Evolutionary conservation across 2,888 invertebrate genomes (phyloP), one percentile per base, ranked within the genome.

Genomic region (Sialis lutaria): DNA sequence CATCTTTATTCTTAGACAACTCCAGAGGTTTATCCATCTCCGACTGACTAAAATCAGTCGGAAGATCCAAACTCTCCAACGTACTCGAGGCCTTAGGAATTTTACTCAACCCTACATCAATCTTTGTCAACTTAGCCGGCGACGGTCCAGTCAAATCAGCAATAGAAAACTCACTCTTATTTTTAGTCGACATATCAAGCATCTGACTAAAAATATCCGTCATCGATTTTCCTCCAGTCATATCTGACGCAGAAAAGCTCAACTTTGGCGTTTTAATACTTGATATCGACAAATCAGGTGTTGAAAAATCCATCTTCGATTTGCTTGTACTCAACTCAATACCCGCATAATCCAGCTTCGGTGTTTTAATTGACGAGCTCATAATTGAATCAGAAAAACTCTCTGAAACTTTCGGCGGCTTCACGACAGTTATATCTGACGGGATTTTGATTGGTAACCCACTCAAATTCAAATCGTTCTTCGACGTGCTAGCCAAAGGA

Each of bases 81-180:
- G 69, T 63, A 10, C 65, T 63, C 9, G 70, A 64, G 2, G 22
- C 22, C 4, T 22, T 22, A 4, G 22, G 22, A 22, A 22, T 22
- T 22, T 22, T 22, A 22, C 22, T 22, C 22, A 22, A 22, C 22
- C 22, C 22, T 22, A 22, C 22, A 52, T 73, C 75, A 32, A 68
- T 61, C 60, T 77, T 78, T 5, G 73, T 64, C 43, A 78, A 64
- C 61, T 79, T 80, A 8, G 72, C 55, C 40, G 74, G 72, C 47
- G 69, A 67, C 48, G 77, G 76, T 7, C 54, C 52, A 49, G 69
- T 66, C 48, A 68, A 68, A 51, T 71, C 70, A 2, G 65, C 57
- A 52, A 68, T 60, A 52, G 70, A 71, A 54, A 70, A 70, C 1
- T 70, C 65, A 64, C 69, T 67, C 2, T 70, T 70, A 1, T 70